phyloP scores from a whole-genome alignment of 2,113 vertebrate genomes.

The Zapus hudsonius region DNA sequence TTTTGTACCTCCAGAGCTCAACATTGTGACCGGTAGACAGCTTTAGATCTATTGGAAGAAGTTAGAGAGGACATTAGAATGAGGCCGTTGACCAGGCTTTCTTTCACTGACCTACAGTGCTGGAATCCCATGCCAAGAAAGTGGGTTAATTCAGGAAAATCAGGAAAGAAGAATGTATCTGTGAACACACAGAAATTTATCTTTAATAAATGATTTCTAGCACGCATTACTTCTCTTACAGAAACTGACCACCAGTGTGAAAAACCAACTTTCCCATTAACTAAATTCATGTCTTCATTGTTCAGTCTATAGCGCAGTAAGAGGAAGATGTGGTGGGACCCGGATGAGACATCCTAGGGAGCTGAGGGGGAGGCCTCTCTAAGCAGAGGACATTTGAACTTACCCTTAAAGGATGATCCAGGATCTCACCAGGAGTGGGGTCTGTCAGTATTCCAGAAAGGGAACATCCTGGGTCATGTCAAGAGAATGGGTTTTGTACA shows the following conservation, averaged over 20 bases:
- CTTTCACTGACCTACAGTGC: neutral
- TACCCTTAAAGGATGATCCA: neutral
- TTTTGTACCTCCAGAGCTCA: neutral
- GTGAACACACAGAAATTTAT: neutral
- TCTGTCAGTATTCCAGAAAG: neutral
- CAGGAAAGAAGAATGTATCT: neutral
- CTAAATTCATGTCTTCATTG: neutral
- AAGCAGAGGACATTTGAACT: neutral
- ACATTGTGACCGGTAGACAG: neutral
- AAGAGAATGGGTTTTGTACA: neutral
- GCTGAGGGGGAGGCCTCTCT: neutral
- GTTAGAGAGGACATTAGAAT: neutral
- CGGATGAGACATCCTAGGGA: neutral
- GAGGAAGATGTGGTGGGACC: neutral
- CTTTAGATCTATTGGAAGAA: neutral
- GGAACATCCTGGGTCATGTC: too few relatives aligned
- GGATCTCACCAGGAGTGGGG: neutral
- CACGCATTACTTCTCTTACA: neutral
- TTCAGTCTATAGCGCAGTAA: neutral
- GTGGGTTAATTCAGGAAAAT: neutral
- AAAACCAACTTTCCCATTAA: neutral
- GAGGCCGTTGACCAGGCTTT: neutral
- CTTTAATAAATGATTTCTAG: neutral
- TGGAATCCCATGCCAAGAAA: neutral
- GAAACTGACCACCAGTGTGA: neutral